Evolutionary conservation across 2,797 vertebrate genomes (phyloP).

Genomic region (Fistularia tabacaria): DNA sequence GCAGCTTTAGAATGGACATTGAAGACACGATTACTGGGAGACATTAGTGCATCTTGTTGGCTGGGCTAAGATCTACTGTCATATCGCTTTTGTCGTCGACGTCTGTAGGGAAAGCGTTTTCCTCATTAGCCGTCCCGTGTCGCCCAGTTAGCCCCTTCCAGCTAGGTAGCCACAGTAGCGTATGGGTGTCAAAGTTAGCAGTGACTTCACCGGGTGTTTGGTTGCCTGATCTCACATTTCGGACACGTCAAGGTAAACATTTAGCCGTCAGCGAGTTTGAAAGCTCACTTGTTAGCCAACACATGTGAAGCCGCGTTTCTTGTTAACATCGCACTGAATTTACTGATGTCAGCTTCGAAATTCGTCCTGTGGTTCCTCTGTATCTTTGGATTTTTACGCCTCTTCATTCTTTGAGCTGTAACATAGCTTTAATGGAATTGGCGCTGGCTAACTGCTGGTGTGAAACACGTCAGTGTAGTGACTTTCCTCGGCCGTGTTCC

Average conservation of each 20-base stretch:
- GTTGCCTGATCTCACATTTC: constrained; percentile 62
- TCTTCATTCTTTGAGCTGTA: constrained; percentile 5
- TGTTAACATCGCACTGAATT: neutral
- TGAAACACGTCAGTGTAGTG: no score
- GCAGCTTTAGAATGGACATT: constrained; percentile 28
- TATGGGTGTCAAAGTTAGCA: constrained; percentile 69
- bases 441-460: constrained; percentile 12
- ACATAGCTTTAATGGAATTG: constrained; percentile 8
- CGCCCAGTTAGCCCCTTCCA: constrained; percentile 42
- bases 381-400: constrained; percentile 25
- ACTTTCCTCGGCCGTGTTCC: no score
- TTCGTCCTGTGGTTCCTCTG: constrained; percentile 16
- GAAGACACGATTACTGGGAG: neutral
- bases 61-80: neutral
- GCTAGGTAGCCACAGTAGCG: constrained; percentile 33
- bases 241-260: constrained; percentile 78
- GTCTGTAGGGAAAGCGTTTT: constrained; percentile 10
- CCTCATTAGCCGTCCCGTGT: constrained; percentile 9
- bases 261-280: constrained; percentile 23
- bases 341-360: constrained; percentile 20
- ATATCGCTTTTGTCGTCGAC: constrained; percentile 6
- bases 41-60: neutral
- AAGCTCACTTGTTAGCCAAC: constrained; percentile 5
- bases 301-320: neutral
- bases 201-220: constrained; percentile 65